Base-by-base conservation (phyloP, 2,888 invertebrate species). In the Xylophagus ater region DNA sequence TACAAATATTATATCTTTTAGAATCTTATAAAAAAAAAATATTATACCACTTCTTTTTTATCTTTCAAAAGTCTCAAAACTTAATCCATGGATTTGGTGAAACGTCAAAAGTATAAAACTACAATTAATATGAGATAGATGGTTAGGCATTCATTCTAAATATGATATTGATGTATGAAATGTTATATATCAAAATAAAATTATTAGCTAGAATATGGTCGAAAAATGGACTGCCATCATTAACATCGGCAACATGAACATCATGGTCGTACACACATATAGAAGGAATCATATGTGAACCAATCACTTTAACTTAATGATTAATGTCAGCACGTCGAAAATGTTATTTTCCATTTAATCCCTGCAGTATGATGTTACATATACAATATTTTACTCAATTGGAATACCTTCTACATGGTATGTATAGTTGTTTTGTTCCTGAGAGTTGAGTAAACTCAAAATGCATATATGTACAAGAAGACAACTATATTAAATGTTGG, bases 301-400 rank as follows among this genome's bases (percentile, higher is more conserved):
- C 45, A 45, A 42, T 45, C 45, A 40, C 37, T 45, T 42, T 40
- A 45, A 38, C 42, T 25, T 38, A 40, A 45, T 45, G 45, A 45
- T 45, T 45, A 45, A 45, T 45, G 45, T 42, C 45, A 42, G 34
- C 45, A 45, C 45, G 42, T 45, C 40, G 23, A 40, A 29, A 37
- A 42, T 42, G 40, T 40, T 40, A 42, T 45, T 45, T 40, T 31
- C 36, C 34, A 24, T 10, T 33, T 45, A 45, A 45, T 45, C 45
- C 45, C 24, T 45, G 45, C 45, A 45, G 45, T 42, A 35, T 29
- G 29, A 36, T 34, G 36, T 17, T 24, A n/a, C n/a, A n/a, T n/a
- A n/a, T n/a, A n/a, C n/a, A n/a, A n/a, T n/a, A n/a, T n/a, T n/a
- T n/a, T n/a, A n/a, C n/a, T n/a, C n/a, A n/a, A n/a, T n/a, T n/a